These are phyloP conservation scores for Psephotus haematonotus DNA, from an alignment of 2,113 vertebrate genomes.

Conservation along the genomic window DNA sequence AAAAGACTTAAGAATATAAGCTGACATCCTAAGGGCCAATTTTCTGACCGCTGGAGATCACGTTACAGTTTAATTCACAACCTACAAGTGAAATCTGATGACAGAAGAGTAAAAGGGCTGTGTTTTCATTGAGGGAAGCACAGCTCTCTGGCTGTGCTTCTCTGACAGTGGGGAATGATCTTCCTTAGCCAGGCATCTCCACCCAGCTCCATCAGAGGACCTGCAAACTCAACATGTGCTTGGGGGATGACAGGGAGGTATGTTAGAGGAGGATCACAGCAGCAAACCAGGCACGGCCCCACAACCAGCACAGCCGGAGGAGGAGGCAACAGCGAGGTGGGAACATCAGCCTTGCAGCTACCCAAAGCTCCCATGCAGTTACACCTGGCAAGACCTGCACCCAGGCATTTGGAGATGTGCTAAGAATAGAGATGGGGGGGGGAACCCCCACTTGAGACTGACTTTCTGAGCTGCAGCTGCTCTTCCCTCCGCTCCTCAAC, in stretches of 20 bases:
- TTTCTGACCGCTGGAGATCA: constrained; percentile 44
- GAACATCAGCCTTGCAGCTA: not conserved
- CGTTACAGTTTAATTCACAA: constrained; percentile 39
- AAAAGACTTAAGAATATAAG: constrained; percentile 37
- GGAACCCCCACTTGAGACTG: not conserved
- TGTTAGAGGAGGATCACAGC: not conserved
- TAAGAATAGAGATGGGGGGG: not conserved
- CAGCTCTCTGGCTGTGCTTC: not conserved
- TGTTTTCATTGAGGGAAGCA: not conserved
- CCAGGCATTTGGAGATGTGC: not conserved
- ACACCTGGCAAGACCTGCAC: not conserved
- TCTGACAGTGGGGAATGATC: not conserved
- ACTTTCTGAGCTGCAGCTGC: constrained; percentile 25
- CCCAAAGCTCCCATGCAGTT: not conserved
- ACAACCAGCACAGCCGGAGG: not conserved
- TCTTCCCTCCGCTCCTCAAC: not conserved
- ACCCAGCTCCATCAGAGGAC: not conserved
- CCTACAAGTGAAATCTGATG: constrained; percentile 46
- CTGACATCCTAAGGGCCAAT: constrained; percentile 32
- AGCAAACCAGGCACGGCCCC: not conserved
- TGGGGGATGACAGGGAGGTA: not conserved
- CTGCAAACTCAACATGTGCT: not conserved
- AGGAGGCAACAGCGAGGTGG: not conserved
- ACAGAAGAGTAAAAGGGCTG: not conserved
- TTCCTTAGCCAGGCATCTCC: not conserved